phyloP scores from a whole-genome alignment of 2,113 vertebrate genomes.

The Takifugu bimaculatus region DNA sequence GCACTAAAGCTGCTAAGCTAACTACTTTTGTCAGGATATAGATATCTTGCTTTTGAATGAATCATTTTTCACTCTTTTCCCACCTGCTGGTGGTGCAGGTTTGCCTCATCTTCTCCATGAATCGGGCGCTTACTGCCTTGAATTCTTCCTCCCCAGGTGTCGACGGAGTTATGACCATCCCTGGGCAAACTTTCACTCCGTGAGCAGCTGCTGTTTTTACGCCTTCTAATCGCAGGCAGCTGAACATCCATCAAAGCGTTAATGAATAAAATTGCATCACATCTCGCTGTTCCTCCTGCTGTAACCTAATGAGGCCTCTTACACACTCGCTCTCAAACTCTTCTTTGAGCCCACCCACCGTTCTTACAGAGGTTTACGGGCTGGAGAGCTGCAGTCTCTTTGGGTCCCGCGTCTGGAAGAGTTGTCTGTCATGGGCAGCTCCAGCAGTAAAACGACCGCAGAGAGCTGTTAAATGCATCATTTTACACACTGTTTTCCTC shows the following conservation, averaged over 20 bases:
- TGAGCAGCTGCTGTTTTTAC: conserved; percentile 63
- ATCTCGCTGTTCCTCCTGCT: conserved; percentile 18
- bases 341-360: conserved; percentile 42
- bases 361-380: conserved; percentile 29
- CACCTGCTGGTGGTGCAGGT: background rate
- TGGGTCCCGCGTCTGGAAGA: conserved; percentile 35
- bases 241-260: conserved; percentile 40
- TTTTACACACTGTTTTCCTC: conserved; percentile 42
- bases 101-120: conserved; percentile 16
- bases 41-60: no score
- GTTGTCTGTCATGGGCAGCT: conserved; percentile 26
- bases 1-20: no score
- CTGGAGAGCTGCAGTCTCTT: conserved; percentile 27
- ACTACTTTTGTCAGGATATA: no score
- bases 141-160: conserved; percentile 27
- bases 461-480: conserved; percentile 31
- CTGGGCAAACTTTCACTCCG: conserved; percentile 48
- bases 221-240: conserved; percentile 40
- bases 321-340: conserved; percentile 13
- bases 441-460: conserved; percentile 34
- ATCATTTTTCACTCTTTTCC: no score
- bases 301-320: conserved; percentile 38
- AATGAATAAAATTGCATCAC: conserved; percentile 55
- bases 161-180: conserved; percentile 54
- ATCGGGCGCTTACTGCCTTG: conserved; percentile 36